Conservation (phyloP, 1,140 invertebrate genomes). For the Acyrthosiphon pisum region DNA sequence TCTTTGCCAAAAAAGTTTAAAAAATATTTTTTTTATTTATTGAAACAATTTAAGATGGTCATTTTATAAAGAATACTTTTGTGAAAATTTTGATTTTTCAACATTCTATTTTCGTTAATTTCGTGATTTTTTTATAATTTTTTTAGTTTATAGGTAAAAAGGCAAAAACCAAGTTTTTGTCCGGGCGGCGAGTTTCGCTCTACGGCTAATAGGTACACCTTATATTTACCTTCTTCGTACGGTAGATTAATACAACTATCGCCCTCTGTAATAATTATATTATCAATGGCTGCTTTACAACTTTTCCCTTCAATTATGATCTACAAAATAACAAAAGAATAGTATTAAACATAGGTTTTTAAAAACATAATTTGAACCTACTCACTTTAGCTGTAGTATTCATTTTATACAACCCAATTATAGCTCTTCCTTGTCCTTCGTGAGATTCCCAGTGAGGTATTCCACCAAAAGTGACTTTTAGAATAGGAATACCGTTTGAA, state of each 20-base stretch:
- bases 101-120: too few species aligned
- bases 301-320: slow-evolving; percentile 47
- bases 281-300: slow-evolving; percentile 35
- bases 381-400: not conserved
- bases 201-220: too few species aligned
- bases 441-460: slow-evolving; percentile 32
- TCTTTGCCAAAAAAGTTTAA: too few species aligned
- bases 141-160: too few species aligned
- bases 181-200: too few species aligned
- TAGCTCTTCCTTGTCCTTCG: slow-evolving; percentile 37
- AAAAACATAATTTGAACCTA: not conserved
- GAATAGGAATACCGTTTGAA: not conserved
- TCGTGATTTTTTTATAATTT: too few species aligned
- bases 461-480: slow-evolving; percentile 31
- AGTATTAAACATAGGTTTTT: not conserved
- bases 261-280: slow-evolving; percentile 26
- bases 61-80: too few species aligned
- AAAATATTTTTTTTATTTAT: too few species aligned
- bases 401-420: slow-evolving; percentile 23
- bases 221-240: slow-evolving; percentile 25
- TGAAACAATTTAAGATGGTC: too few species aligned
- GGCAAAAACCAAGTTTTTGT: too few species aligned
- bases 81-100: too few species aligned
- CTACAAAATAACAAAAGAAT: not conserved
- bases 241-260: not conserved